Evolutionary conservation across 2,113 vertebrate genomes (phyloP), one percentile per base, ranked within the genome.

Genomic region (Cercocebus atys): DNA sequence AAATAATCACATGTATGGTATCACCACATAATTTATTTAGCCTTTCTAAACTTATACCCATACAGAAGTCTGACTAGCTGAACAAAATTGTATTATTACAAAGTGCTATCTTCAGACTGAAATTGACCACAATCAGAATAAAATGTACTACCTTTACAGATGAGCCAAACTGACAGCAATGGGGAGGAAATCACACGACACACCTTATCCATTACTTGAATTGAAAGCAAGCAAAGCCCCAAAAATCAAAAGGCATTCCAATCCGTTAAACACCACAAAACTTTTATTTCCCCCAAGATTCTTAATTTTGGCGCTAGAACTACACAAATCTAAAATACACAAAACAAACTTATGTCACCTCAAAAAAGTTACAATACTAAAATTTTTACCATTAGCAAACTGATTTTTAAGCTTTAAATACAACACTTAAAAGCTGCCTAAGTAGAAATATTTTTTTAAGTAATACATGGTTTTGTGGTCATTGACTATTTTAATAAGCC

Each of bases 61-160:
- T 17, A 50, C 11, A 35, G 5, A 18, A 84, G 18, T 75, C 81
- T 59, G 5, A 92, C 45, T 57, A 83, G 43, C 57, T 87, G 6
- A 86, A 43, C 66, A 92, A 72, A 93, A 45, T 4, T 95, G 38
- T 91, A 68, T 32, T 38, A 76, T 27, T 64, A 73, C 5, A 16
- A 95, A 85, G 22, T 75, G 23, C 7, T 82, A 72, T 22, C 47
- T 75, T 87, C 22, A 92, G 6, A 70, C 27, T 80, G 75, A 92
- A 82, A 90, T 1, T 76, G 35, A 84, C 64, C 32, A 72, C 43
- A 76, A 95, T 83, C 17, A 90, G 40, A 90, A 90, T 38, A 25
- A 76, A 76, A 93, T 68, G 83, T 30, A 81, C 27, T n/a, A 83
- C n/a, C 89, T 79, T 78, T 79, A 93, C n/a, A 89, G 78, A 78